Evolutionary conservation across 2,888 invertebrate genomes (phyloP), one percentile per base, ranked within the genome.

Genomic region (Drosophila nigricruria): DNA sequence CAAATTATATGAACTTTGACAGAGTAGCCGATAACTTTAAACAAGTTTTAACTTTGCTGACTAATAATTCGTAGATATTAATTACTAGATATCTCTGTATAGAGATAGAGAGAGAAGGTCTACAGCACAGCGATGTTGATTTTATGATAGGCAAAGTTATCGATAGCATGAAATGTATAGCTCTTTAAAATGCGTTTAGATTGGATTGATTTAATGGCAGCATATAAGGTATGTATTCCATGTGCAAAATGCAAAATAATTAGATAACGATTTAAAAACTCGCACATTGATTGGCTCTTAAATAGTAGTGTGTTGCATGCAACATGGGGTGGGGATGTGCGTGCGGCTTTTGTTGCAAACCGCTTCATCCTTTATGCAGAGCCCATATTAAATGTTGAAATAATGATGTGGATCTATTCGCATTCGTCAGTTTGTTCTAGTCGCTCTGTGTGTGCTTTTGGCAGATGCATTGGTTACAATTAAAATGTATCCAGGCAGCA

Each of bases 381-480:
- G 4, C 25, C 57, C 47, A 60, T 27, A 42, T 34, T 57, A 49
- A 59, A 59, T 49, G 32, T 5, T 32, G 34, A 59, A 49, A 59
- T 36, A 62, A 70, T 70, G 38, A 52, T 70, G 50, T 63, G 52
- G 56, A 70, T 69, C 69, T 50, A 56, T 61, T 40, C 25, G 47
- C 27, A 59, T 32, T 40, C 20, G 27, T 68, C 32, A 14, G 34
- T 38, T 38, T 38, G 18, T 66, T 18, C n/a, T 25, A 20, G n/a
- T 40, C 23, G 25, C 9, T 45, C 42, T 23, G 59, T 68, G 36
- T 54, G 42, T 56, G 47, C 47, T n/a, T 32, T 58, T 32, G 58
- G 49, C 50, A 59, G 59, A 38, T 59, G 36, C n/a, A 68, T 73
- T 69, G 62, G 68, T 64, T 72, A 60, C 68, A 77, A 63, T 71